Conservation (phyloP, 2,888 invertebrate genomes). For the Sesamia inferens region DNA sequence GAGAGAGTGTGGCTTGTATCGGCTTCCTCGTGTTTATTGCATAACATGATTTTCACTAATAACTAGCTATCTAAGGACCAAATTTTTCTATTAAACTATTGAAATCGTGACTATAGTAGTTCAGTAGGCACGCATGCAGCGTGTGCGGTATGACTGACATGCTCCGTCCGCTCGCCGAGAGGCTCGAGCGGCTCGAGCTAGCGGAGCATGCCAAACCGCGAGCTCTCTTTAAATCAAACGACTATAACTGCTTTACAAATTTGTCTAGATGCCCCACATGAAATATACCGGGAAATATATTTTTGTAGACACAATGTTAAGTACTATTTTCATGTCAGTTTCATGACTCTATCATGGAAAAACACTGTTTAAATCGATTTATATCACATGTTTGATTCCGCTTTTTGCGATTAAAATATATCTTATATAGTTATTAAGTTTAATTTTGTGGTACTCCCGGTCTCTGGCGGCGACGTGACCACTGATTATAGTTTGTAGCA, state of each 20-base stretch:
- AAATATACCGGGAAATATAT: constrained; percentile 48
- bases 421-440: constrained; percentile 51
- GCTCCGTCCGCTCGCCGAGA: constrained; percentile 9
- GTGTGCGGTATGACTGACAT: constrained; percentile 3
- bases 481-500: constrained; percentile 1
- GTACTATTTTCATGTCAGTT: constrained; percentile 34
- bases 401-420: constrained; percentile 46
- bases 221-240: constrained; percentile 27
- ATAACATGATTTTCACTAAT: constrained; percentile 50
- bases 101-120: constrained; percentile 44
- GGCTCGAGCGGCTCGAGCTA: constrained; percentile 7
- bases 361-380: constrained; percentile 45
- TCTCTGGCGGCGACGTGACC: constrained; percentile 31
- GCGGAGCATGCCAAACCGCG: constrained; percentile 6
- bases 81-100: constrained; percentile 63
- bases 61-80: constrained; percentile 66
- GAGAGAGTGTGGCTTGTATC: constrained; percentile 54
- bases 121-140: constrained; percentile 7
- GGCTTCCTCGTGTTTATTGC: constrained; percentile 59
- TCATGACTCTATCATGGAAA: constrained; percentile 29
- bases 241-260: constrained; percentile 44
- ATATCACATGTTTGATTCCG: constrained; percentile 44
- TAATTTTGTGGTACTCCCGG: constrained; percentile 40
- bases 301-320: constrained; percentile 51
- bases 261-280: constrained; percentile 43